Base-by-base conservation (phyloP, 2,888 invertebrate genomes). In the Pemphredon lugubris region DNA sequence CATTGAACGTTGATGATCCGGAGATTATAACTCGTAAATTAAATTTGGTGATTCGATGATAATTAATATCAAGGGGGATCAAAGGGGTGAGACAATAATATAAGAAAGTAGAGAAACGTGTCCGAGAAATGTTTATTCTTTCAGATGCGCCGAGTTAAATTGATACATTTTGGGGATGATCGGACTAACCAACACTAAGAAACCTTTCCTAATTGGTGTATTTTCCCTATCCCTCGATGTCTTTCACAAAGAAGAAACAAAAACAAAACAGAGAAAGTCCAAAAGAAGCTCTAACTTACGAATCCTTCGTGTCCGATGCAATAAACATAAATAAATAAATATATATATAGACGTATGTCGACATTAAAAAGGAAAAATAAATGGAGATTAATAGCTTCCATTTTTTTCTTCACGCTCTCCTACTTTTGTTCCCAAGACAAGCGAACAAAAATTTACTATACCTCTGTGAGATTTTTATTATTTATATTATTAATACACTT, bases 401-500 rank as follows among this genome's bases (percentile, higher is more conserved):
- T n/a, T n/a, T n/a, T n/a, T n/a, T n/a, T n/a, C n/a, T n/a, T n/a
- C n/a, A n/a, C n/a, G n/a, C n/a, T n/a, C n/a, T n/a, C n/a, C n/a
- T n/a, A n/a, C n/a, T n/a, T n/a, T n/a, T n/a, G n/a, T n/a, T n/a
- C n/a, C n/a, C n/a, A n/a, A n/a, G n/a, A n/a, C n/a, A n/a, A n/a
- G n/a, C n/a, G n/a, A n/a, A 50, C n/a, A 7, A 26, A 21, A 7
- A 39, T 14, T 48, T 30, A 26, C 7, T 26, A 26, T 26, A 26
- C 7, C 7, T 26, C 2, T 2, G 16, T 9, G 16, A 32, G 1
- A 50, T 20, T 23, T 34, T 63, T 42, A 16, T 47, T 16, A 11
- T 20, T 54, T 93, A 55, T 50, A 37, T 21, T 93, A 26, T 26
- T 7, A 26, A 26, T 26, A 7, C 7, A n/a, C n/a, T n/a, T n/a